Evolutionary conservation across 2,797 vertebrate species (phyloP).

Genomic region (Lithobates pipiens): DNA sequence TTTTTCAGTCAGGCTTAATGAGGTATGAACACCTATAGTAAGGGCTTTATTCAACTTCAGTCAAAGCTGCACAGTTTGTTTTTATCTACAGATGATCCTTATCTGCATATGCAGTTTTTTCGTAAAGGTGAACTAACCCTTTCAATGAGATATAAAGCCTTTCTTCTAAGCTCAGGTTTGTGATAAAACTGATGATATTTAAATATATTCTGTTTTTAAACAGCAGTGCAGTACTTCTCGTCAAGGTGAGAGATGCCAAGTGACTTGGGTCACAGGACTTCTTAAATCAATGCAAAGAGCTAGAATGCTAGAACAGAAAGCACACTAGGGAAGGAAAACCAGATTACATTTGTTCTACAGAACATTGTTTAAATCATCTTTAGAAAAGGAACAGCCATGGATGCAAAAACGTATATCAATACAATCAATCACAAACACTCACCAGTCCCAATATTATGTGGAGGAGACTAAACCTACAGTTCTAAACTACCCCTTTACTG

Average conservation of each 20-base stretch:
- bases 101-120: too few species aligned
- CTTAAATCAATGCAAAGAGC: background rate
- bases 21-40: too few species aligned
- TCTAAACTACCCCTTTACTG: background rate
- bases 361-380: constrained; percentile 2
- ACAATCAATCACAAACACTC: constrained; percentile 28
- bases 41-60: too few species aligned
- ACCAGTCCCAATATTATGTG: constrained; percentile 19
- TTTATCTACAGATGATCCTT: too few species aligned
- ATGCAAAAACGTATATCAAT: constrained; percentile 34
- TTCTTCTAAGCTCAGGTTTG: background rate
- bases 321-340: constrained; percentile 6
- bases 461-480: constrained; percentile 20
- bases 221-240: background rate
- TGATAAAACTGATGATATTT: background rate
- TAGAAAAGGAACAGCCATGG: background rate
- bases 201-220: background rate
- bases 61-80: too few species aligned
- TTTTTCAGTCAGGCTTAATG: too few species aligned
- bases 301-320: background rate
- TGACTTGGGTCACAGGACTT: background rate
- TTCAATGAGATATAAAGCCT: background rate
- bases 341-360: constrained; percentile 9
- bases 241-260: background rate
- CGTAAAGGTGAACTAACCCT: too few species aligned